phyloP scores from a whole-genome alignment of 2,888 invertebrate genomes.

The Lasioglossum figueresi region DNA sequence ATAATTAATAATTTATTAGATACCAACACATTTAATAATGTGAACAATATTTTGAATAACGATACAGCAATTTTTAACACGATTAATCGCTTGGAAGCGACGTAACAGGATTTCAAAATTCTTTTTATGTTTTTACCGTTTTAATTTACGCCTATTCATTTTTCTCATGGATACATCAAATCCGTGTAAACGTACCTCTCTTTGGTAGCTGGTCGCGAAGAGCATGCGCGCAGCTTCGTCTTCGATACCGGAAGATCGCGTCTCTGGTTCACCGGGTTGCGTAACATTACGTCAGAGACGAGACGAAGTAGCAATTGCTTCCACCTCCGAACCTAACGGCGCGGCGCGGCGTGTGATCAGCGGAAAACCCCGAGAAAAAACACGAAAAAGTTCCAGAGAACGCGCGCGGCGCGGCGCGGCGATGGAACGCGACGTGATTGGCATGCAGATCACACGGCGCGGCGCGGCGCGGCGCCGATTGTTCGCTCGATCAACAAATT shows the following conservation, averaged over 20 bases:
- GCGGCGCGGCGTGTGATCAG: neutral
- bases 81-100: too few relatives aligned
- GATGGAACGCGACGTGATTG: neutral
- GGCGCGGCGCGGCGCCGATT: neutral
- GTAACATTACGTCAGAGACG: slow-evolving; percentile 68
- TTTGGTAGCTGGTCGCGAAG: neutral
- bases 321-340: slow-evolving; percentile 9
- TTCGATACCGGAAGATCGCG: slow-evolving; percentile 12
- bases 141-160: too few relatives aligned
- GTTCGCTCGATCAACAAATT: slow-evolving; percentile 3
- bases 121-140: too few relatives aligned
- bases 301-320: slow-evolving; percentile 35
- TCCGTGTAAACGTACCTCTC: too few relatives aligned
- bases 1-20: too few relatives aligned
- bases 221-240: neutral
- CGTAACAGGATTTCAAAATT: too few relatives aligned
- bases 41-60: too few relatives aligned
- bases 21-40: too few relatives aligned
- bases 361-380: neutral
- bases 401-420: neutral
- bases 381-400: neutral
- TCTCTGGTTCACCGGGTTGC: slow-evolving; percentile 66
- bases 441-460: neutral
- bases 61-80: too few relatives aligned
- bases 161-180: too few relatives aligned